Evolutionary conservation across 1,140 invertebrate species (phyloP), one percentile per base, ranked within the genome.

Genomic region (Drosophila setifemur): DNA sequence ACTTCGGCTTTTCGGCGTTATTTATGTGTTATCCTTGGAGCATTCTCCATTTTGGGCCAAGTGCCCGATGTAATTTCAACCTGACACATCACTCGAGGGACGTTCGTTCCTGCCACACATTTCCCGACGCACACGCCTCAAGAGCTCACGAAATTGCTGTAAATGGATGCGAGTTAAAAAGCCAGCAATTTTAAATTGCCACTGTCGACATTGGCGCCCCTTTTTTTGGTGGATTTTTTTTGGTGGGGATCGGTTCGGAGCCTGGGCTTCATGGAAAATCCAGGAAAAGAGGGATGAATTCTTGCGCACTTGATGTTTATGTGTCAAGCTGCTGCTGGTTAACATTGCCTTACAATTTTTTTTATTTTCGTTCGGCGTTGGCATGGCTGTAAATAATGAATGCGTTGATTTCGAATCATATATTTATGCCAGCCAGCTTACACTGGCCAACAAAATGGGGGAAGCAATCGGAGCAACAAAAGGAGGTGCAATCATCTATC

Each of bases 81-180:
- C 82, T 82, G 82, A 81, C 81, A 87, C 81, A 69, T 87, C 61
- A 69, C 50, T 75, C 74, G 63, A 63, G 75, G 64, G 75, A 75
- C 61, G 33, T 29, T 23, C 2, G 2, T 5, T 7, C 44, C 47
- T 21, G 11, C 48, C 28, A 42, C 42, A 67, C 45, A 40, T 19
- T 49, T 14, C 50, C 35, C 39, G 28, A 61, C 26, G 57, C 50
- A 55, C 64, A 72, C 69, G 70, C 52, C 57, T 66, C 48, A 57
- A 53, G 42, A 61, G 67, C 75, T 64, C 75, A 42, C 75, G 58
- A 87, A 87, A 85, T 81, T 86, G 81, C 81, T 87, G 81, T 85
- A 85, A 85, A 85, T 85, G 81, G 81, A 85, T 86, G 81, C 81
- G 81, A 85, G 81, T 86, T 85, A 85, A 85, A 85, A 85, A 86